Conservation (phyloP, 2,888 invertebrate species). For the Neria commutata region DNA sequence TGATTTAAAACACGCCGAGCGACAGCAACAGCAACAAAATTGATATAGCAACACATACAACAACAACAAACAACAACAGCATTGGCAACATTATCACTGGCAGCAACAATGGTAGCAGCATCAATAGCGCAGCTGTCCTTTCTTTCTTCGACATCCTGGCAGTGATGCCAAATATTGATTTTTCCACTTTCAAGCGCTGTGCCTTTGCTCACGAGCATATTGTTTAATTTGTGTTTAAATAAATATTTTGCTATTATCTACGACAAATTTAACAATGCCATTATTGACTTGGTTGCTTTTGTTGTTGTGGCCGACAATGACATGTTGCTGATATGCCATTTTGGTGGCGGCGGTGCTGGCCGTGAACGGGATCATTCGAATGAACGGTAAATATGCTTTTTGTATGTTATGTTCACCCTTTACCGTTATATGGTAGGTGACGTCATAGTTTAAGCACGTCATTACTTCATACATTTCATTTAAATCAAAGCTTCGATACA, state of each 20-base stretch:
- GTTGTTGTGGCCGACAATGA: too few relatives aligned
- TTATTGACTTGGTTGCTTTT: too few relatives aligned
- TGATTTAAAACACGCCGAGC: too few relatives aligned
- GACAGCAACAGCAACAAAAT: too few relatives aligned
- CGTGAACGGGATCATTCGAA: neutral
- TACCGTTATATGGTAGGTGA: too few relatives aligned
- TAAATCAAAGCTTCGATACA: too few relatives aligned
- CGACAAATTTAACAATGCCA: neutral
- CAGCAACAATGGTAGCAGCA: neutral
- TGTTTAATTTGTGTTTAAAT: neutral
- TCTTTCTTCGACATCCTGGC: conserved; percentile 1
- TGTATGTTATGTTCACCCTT: neutral
- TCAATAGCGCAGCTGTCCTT: too few relatives aligned
- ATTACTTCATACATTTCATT: too few relatives aligned
- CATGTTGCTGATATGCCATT: conserved; percentile 20
- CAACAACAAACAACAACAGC: neutral
- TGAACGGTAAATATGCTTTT: neutral
- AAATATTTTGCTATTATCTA: neutral
- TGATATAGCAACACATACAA: too few relatives aligned
- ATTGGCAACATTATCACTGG: neutral
- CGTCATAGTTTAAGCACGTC: too few relatives aligned
- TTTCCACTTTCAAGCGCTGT: neutral
- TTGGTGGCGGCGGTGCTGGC: conserved; percentile 1
- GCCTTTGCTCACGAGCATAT: neutral
- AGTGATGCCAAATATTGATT: conserved; percentile 1